Percentiles rank a stretch among this genome's conserved stretches.
These are phyloP conservation scores for Melipona quadrifasciata DNA, from an alignment of 1,140 invertebrate species.

Conservation along the genomic window DNA sequence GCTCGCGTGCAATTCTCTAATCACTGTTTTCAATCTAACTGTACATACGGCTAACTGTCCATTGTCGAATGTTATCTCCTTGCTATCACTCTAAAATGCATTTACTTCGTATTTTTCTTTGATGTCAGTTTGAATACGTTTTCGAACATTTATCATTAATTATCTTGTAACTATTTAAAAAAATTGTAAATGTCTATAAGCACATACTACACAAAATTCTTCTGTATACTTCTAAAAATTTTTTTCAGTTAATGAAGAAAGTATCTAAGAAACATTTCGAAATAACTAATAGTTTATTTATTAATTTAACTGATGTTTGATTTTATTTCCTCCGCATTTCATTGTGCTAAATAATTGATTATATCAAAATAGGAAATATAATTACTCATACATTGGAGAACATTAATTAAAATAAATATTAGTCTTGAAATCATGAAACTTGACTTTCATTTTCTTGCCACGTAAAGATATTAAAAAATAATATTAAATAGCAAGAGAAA, in stretches of 20 bases:
- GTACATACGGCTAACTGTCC: constrained; percentile 8
- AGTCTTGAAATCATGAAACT: background rate
- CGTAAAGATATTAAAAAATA: background rate
- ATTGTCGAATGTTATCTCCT: constrained; percentile 2
- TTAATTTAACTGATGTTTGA: background rate
- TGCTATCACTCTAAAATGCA: background rate
- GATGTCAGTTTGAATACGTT: background rate
- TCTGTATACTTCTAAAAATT: background rate
- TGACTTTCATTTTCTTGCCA: background rate
- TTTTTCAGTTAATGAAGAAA: background rate
- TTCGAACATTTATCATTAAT: no score
- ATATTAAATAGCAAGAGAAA: background rate
- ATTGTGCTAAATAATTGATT: background rate
- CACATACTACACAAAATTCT: no score
- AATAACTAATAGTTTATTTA: background rate
- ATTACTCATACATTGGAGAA: background rate
- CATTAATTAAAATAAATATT: background rate
- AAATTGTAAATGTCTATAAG: background rate
- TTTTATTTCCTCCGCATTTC: background rate
- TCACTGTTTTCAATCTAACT: constrained; percentile 18
- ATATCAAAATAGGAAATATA: background rate
- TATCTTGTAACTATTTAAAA: no score
- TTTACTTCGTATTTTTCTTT: background rate
- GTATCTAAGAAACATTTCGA: background rate
- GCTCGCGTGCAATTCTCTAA: constrained; percentile 13